Percentiles rank a stretch among this genome's conserved stretches.
These are phyloP conservation scores for Lamprotornis superbus DNA, from an alignment of 2,113 vertebrate species.

Conservation along the genomic window DNA sequence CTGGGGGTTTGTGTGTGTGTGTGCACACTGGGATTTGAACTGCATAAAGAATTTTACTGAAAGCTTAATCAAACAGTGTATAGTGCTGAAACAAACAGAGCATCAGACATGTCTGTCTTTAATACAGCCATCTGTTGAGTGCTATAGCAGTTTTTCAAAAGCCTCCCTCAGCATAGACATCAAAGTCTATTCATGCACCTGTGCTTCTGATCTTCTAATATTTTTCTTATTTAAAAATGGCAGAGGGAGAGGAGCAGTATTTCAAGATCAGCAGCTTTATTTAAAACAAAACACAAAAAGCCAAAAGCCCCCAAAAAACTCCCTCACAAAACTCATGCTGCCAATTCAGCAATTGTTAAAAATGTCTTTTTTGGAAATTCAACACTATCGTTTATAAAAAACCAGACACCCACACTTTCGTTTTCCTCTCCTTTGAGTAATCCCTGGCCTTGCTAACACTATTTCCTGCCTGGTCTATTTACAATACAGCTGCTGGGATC, in stretches of 20 bases:
- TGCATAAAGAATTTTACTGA: background rate
- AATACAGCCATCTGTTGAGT: slow-evolving; percentile 39
- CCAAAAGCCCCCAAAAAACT: background rate
- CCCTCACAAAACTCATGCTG: background rate
- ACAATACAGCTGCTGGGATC: background rate
- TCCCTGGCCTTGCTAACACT: background rate
- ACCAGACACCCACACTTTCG: background rate
- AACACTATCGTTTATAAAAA: background rate
- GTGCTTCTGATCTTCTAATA: slow-evolving; percentile 45
- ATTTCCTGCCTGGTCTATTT: background rate
- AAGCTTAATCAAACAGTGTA: background rate
- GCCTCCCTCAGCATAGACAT: slow-evolving; percentile 1
- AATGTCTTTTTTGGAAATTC: background rate
- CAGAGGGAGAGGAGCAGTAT: background rate
- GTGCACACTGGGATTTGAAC: background rate
- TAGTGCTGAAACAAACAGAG: background rate
- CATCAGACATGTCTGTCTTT: background rate
- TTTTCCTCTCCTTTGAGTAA: slow-evolving; percentile 11
- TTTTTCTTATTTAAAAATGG: slow-evolving; percentile 13
- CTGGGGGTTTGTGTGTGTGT: background rate
- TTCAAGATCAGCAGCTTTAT: background rate
- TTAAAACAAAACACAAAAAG: background rate
- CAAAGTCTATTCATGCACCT: slow-evolving; percentile 41
- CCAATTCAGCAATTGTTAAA: background rate
- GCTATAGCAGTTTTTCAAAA: slow-evolving; percentile 44